Percentiles rank a stretch among this genome's conserved stretches.
Evolutionary conservation across 2,113 vertebrate species (phyloP).

Genomic region (Poeciliopsis prolifica): DNA sequence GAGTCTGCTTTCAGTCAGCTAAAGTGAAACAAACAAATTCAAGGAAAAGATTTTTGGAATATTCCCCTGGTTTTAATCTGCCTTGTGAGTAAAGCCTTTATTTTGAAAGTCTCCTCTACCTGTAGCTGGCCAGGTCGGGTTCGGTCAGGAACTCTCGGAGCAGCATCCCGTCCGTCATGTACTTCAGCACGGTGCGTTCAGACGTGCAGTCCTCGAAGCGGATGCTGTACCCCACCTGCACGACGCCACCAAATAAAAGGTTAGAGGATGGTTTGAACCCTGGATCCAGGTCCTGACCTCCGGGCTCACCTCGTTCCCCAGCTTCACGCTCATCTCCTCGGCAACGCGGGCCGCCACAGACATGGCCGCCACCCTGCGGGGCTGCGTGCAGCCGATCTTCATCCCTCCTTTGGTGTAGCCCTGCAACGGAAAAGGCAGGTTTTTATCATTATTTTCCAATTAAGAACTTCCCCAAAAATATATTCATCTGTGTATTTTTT

Average conservation of each 20-base stretch:
- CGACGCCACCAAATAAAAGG: neutral
- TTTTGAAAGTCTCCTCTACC: constrained; percentile 54
- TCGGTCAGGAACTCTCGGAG: constrained; percentile 93
- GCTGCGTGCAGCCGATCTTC: constrained; percentile 93
- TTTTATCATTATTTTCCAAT: too few species aligned
- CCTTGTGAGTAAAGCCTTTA: too few species aligned
- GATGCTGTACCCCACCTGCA: constrained; percentile 91
- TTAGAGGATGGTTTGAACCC: neutral
- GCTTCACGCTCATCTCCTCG: constrained; percentile 89
- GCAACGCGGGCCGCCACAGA: constrained; percentile 90
- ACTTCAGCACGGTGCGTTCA: constrained; percentile 89
- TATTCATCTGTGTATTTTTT: too few species aligned
- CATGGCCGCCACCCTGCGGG: constrained; percentile 93
- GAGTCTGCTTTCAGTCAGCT: too few species aligned
- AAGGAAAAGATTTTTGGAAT: too few species aligned
- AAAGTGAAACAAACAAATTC: too few species aligned
- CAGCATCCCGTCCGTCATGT: constrained; percentile 97
- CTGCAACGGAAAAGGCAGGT: constrained; percentile 57
- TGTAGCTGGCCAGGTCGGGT: constrained; percentile 93
- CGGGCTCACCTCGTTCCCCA: constrained; percentile 87
- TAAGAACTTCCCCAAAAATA: too few species aligned
- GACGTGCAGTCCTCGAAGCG: constrained; percentile 95
- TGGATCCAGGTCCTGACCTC: neutral
- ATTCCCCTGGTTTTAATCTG: too few species aligned
- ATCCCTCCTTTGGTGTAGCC: constrained; percentile 87